Evolutionary conservation across 2,888 invertebrate species (phyloP).

Genomic region (Scaptodrosophila latifasciaeformis): DNA sequence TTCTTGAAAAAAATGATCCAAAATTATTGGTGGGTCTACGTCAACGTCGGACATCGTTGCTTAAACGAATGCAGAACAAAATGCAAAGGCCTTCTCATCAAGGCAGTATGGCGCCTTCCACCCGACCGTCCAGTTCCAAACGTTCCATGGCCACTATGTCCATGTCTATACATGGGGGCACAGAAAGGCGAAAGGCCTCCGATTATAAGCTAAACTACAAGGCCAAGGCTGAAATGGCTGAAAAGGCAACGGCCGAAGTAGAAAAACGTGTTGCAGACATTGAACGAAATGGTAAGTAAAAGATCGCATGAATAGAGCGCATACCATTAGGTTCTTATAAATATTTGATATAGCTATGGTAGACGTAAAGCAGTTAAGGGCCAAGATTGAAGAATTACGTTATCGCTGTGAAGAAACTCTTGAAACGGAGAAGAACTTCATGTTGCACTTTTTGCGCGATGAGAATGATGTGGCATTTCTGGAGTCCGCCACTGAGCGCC

Average conservation of each 20-base stretch:
- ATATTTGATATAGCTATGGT: slow-evolving; percentile 44
- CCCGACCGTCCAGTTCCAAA: slow-evolving; percentile 44
- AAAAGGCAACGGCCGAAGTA: slow-evolving; percentile 65
- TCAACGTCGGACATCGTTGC: slow-evolving; percentile 46
- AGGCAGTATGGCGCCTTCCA: slow-evolving; percentile 29
- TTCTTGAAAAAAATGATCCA: slow-evolving; percentile 71
- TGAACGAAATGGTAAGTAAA: slow-evolving; percentile 47
- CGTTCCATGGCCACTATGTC: slow-evolving; percentile 37
- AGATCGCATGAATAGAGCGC: background rate
- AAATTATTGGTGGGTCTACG: slow-evolving; percentile 67
- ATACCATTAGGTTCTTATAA: background rate
- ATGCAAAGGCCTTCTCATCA: background rate
- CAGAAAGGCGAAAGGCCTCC: slow-evolving; percentile 32
- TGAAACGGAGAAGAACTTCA: slow-evolving; percentile 76
- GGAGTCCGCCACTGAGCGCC: slow-evolving; percentile 63
- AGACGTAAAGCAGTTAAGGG: slow-evolving; percentile 70
- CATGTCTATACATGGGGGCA: background rate
- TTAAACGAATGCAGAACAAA: slow-evolving; percentile 31
- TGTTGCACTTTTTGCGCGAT: slow-evolving; percentile 63
- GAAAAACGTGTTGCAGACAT: slow-evolving; percentile 54
- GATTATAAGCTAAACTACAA: slow-evolving; percentile 67
- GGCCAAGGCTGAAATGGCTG: slow-evolving; percentile 70
- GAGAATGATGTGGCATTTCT: slow-evolving; percentile 56
- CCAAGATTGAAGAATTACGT: slow-evolving; percentile 76
- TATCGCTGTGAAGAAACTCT: slow-evolving; percentile 75